Conservation (phyloP, 2,113 vertebrate species). For the Anthoscopus minutus region DNA sequence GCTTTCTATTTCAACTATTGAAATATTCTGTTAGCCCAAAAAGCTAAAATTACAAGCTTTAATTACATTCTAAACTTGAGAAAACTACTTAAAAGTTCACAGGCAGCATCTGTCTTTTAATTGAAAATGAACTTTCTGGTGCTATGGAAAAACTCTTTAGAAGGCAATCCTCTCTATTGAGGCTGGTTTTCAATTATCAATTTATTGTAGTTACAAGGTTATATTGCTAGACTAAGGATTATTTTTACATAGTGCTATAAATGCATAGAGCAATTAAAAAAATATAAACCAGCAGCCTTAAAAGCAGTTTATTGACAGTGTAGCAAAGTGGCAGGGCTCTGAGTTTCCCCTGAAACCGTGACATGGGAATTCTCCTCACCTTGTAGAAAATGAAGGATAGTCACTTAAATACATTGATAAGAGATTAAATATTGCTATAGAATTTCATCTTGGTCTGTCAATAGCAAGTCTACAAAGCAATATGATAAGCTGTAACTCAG, state of each 20-base stretch:
- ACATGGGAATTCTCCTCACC: neutral
- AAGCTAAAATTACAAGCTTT: neutral
- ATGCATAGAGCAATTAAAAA: neutral
- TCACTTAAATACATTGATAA: neutral
- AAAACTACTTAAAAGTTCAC: neutral
- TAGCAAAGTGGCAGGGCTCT: neutral
- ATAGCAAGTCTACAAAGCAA: neutral
- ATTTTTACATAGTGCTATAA: neutral
- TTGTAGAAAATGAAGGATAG: neutral
- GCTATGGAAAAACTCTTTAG: neutral
- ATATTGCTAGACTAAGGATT: neutral
- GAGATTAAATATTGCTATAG: neutral
- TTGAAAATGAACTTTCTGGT: neutral
- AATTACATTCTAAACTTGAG: neutral
- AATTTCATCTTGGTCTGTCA: neutral
- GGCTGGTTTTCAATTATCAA: neutral
- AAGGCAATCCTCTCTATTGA: neutral
- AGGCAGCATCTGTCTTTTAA: neutral
- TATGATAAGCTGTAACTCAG: neutral
- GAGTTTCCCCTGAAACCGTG: neutral
- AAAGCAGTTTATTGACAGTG: neutral
- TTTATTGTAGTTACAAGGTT: neutral
- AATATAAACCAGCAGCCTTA: neutral
- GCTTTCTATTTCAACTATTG: neutral
- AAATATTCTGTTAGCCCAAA: neutral